phyloP scores from a whole-genome alignment of 2,888 invertebrate genomes.

The Brachynemurus nebulosus region DNA sequence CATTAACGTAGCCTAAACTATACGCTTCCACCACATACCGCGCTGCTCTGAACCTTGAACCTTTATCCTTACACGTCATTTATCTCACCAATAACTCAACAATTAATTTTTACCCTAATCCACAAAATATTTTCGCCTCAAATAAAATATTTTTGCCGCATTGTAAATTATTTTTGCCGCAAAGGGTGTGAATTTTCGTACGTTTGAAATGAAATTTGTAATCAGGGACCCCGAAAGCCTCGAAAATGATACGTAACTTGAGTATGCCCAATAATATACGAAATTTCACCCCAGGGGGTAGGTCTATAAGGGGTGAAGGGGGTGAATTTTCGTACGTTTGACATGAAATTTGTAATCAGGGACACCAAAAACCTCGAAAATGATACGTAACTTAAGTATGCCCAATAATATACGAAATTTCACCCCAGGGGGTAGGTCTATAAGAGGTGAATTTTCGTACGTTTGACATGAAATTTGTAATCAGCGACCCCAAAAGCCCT shows the following conservation, averaged over 20 bases:
- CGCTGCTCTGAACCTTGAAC: no score
- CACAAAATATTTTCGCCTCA: no score
- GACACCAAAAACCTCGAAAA: not conserved
- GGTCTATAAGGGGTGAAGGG: not conserved
- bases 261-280: no score
- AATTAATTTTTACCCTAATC: no score
- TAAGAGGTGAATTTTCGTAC: not conserved
- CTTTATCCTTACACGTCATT: no score
- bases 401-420: not conserved
- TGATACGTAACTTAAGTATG: not conserved
- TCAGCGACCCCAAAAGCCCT: not conserved
- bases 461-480: not conserved
- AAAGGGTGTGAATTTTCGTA: not conserved
- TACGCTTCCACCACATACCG: no score
- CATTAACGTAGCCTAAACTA: no score
- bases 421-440: not conserved
- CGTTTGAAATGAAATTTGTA: not conserved
- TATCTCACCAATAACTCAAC: no score
- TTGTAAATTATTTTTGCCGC: no score
- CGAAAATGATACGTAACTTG: not conserved
- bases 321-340: not conserved
- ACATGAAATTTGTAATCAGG: not conserved
- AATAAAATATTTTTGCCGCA: no score
- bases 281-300: not conserved
- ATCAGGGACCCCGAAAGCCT: not conserved